A percentile compares a stretch with the other conserved stretches of the same genome.
Conservation (phyloP, 2,113 vertebrate genomes). For the Brachyhypopomus gauderio region DNA sequence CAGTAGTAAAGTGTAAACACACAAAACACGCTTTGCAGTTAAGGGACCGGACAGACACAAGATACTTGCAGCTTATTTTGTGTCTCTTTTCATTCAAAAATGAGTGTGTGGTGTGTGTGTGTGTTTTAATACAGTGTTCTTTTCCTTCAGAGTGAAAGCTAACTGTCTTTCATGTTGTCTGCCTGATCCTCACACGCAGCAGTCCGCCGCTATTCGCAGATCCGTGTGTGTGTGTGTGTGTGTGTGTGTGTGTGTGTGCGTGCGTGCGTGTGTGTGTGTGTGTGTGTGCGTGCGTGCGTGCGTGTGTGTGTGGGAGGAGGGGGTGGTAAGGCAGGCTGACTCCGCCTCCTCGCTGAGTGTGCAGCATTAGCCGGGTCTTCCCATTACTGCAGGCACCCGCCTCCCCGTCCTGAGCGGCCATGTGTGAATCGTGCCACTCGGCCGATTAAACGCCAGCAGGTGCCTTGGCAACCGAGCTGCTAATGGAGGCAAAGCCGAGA, state of each 20-base stretch:
- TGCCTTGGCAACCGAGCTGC: constrained; percentile 9
- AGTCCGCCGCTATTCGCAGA: background rate
- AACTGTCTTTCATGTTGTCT: constrained; percentile 20
- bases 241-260: no score
- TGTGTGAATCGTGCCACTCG: constrained; percentile 27
- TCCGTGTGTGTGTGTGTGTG: no score
- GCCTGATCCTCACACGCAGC: constrained; percentile 23
- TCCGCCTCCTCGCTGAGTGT: background rate
- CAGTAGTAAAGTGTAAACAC: background rate
- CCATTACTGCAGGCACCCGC: background rate
- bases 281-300: no score
- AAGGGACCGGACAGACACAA: no score
- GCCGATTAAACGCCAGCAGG: constrained; percentile 38
- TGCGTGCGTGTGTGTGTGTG: no score
- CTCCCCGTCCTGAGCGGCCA: background rate
- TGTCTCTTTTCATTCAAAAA: no score
- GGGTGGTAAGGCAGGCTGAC: background rate
- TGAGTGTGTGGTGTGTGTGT: background rate
- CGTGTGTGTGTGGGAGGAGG: no score
- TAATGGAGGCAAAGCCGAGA: constrained; percentile 14
- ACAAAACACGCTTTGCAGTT: background rate
- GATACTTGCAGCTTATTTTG: no score
- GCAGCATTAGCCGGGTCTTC: background rate
- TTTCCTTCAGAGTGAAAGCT: background rate
- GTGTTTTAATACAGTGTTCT: background rate